Evolutionary conservation across 1,140 invertebrate species (phyloP).

Genomic region (Drosophila kanapiae): DNA sequence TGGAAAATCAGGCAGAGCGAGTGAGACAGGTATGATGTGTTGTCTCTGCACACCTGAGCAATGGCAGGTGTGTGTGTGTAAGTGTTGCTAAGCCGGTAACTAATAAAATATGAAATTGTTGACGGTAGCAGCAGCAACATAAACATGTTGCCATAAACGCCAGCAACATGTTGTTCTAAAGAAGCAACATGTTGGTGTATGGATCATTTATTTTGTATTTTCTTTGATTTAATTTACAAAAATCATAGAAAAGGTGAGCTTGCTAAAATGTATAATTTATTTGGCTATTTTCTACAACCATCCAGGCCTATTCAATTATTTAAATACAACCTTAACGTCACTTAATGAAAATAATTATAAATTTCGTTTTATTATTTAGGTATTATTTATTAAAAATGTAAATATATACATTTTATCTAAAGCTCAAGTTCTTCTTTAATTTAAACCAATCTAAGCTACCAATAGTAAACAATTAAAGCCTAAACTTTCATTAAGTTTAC

Average conservation of each 20-base stretch:
- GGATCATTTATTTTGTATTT: neutral
- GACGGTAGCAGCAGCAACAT: neutral
- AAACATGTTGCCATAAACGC: conserved; percentile 33
- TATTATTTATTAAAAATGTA: neutral
- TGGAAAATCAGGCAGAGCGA: conserved; percentile 27
- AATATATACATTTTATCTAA: neutral
- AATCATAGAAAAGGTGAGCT: too few relatives aligned
- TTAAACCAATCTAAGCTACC: too few relatives aligned
- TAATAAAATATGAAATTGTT: conserved; percentile 27
- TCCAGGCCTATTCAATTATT: too few relatives aligned
- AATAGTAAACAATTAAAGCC: neutral
- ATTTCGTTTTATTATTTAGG: too few relatives aligned
- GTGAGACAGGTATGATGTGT: conserved; percentile 12
- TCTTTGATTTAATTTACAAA: neutral
- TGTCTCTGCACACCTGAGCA: conserved; percentile 20
- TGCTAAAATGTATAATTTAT: too few relatives aligned
- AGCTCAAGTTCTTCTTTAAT: neutral
- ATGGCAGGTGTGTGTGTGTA: conserved; percentile 9
- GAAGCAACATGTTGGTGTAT: neutral
- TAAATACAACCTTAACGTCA: too few relatives aligned
- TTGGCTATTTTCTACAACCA: too few relatives aligned
- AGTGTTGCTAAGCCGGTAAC: conserved; percentile 28
- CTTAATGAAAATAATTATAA: too few relatives aligned
- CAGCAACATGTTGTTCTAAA: neutral
- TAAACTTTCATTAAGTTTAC: conserved; percentile 11